Percentiles rank a stretch among this genome's conserved stretches.
These are phyloP conservation scores for Troglohyphantes excavatus DNA, from an alignment of 2,888 invertebrate species.

Conservation along the genomic window DNA sequence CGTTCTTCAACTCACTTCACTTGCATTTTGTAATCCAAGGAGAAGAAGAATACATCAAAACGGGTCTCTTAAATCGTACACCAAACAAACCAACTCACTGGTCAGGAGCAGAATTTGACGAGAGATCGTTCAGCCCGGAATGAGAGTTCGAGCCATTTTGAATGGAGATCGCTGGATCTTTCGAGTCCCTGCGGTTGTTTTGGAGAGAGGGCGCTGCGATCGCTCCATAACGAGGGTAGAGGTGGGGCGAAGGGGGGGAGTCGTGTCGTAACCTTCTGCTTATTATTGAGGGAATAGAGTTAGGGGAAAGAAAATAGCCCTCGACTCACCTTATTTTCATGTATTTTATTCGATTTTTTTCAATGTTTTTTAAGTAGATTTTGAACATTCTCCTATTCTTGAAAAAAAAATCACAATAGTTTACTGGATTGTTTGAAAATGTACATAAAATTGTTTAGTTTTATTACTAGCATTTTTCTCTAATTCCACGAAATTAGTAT, in stretches of 20 bases:
- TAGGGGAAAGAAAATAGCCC: background rate
- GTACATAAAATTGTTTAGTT: no score
- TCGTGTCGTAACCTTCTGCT: conserved; percentile 53
- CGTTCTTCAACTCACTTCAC: conserved; percentile 29
- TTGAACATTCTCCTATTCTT: no score
- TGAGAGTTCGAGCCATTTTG: conserved; percentile 70
- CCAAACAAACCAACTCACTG: background rate
- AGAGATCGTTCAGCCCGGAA: conserved; percentile 52
- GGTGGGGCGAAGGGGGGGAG: conserved; percentile 62
- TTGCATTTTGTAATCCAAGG: conserved; percentile 11
- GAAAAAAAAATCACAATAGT: no score
- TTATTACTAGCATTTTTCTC: no score
- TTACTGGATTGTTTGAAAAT: no score
- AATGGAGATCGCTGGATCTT: conserved; percentile 19
- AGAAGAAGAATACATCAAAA: conserved; percentile 14
- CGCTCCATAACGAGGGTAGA: conserved; percentile 35
- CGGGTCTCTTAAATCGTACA: background rate
- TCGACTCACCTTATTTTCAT: background rate
- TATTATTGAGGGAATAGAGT: conserved; percentile 8
- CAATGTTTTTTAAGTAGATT: no score
- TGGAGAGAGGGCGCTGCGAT: conserved; percentile 51
- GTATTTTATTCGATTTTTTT: no score
- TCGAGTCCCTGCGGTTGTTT: background rate
- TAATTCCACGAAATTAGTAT: no score
- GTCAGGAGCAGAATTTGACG: background rate